Percentiles rank a stretch among this genome's conserved stretches.
These are phyloP conservation scores for Semicossyphus pulcher DNA, from an alignment of 2,113 vertebrate species.

Conservation along the genomic window DNA sequence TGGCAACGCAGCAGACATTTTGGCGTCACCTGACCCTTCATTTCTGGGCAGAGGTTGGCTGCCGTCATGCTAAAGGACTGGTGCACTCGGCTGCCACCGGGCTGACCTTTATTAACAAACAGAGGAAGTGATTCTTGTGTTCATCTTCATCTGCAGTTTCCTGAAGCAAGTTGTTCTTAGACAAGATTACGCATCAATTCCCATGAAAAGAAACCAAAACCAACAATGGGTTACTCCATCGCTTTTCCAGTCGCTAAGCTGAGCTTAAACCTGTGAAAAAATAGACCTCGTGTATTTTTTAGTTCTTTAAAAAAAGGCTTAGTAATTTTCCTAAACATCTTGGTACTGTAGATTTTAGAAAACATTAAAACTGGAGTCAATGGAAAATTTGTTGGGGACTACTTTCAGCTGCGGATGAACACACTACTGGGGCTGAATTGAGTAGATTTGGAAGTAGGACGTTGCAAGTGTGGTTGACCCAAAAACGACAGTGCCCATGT, in stretches of 20 bases:
- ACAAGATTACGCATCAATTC: neutral
- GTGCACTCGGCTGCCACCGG: constrained; percentile 6
- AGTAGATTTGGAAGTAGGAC: neutral
- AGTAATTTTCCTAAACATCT: neutral
- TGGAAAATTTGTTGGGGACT: neutral
- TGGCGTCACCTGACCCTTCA: neutral
- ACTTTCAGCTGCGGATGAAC: neutral
- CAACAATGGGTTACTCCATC: neutral
- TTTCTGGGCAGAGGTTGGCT: neutral
- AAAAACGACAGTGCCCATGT: neutral
- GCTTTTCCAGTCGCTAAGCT: too few species aligned
- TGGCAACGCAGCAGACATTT: neutral
- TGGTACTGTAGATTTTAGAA: neutral
- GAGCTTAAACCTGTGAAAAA: too few species aligned
- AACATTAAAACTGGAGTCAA: neutral
- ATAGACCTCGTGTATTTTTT: too few species aligned
- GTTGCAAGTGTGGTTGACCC: neutral
- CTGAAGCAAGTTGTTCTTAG: neutral
- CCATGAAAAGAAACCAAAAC: neutral
- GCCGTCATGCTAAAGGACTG: constrained; percentile 7
- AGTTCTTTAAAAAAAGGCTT: neutral
- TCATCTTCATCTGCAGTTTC: neutral
- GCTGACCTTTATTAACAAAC: neutral
- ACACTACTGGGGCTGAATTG: neutral
- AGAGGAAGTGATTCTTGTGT: neutral